phyloP scores from a whole-genome alignment of 1,140 invertebrate species.

The Megathymus violae region DNA sequence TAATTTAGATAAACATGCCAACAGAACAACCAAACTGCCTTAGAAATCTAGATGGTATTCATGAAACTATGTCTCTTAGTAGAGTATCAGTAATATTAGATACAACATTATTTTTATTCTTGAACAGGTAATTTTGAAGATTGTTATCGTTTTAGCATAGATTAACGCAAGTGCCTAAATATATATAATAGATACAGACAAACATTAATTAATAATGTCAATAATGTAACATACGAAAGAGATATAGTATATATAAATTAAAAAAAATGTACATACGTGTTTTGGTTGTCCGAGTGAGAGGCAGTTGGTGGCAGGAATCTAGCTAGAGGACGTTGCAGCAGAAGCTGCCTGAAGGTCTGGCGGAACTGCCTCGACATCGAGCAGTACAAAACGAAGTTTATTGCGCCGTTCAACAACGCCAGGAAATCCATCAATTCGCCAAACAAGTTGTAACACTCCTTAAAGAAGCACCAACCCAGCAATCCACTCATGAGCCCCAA shows the following conservation, averaged over 20 bases:
- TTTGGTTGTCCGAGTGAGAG: constrained; percentile 72
- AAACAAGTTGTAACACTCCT: constrained; percentile 90
- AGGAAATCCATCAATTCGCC: constrained; percentile 96
- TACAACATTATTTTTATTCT: too few relatives aligned
- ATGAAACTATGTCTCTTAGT: too few relatives aligned
- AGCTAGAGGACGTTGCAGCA: constrained; percentile 84
- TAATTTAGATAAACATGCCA: too few relatives aligned
- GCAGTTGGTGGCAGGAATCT: constrained; percentile 63
- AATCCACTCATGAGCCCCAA: constrained; percentile 89
- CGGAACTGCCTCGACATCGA: constrained; percentile 97
- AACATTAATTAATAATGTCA: too few relatives aligned
- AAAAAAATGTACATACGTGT: constrained; percentile 67
- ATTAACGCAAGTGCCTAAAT: too few relatives aligned
- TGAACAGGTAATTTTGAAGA: too few relatives aligned
- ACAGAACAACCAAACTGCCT: too few relatives aligned
- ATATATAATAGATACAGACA: too few relatives aligned
- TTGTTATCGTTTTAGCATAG: too few relatives aligned
- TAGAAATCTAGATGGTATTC: too few relatives aligned
- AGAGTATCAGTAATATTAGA: too few relatives aligned
- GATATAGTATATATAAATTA: neutral
- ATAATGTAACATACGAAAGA: too few relatives aligned
- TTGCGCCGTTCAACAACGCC: constrained; percentile 95
- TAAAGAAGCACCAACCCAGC: constrained; percentile 89
- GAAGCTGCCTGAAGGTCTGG: constrained; percentile 91
- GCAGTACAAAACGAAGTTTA: constrained; percentile 97